Percentiles rank a stretch among this genome's conserved stretches.
These are phyloP conservation scores for Polypterus bichir DNA, from an alignment of 2,113 vertebrate genomes.

Conservation along the genomic window DNA sequence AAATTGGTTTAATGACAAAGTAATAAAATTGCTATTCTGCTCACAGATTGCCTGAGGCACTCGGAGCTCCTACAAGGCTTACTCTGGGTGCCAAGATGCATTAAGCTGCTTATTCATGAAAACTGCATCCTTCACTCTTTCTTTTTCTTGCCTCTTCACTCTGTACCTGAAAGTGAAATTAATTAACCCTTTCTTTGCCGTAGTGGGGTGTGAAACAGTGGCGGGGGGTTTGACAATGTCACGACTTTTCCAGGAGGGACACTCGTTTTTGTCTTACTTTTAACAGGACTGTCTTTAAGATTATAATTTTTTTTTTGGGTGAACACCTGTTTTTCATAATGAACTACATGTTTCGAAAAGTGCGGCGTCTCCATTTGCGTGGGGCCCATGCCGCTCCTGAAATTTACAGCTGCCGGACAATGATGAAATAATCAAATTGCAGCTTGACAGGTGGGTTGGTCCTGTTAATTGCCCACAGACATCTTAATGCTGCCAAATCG, in stretches of 20 bases:
- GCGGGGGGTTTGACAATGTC: too few relatives aligned
- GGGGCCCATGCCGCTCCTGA: constrained; percentile 33
- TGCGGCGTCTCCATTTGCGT: constrained; percentile 39
- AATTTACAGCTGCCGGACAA: constrained; percentile 53
- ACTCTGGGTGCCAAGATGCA: constrained; percentile 90
- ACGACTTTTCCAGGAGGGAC: too few relatives aligned
- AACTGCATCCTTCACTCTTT: constrained; percentile 75
- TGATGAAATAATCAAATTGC: constrained; percentile 56
- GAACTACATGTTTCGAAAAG: constrained; percentile 46
- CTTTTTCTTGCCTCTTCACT: constrained; percentile 63
- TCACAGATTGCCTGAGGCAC: constrained; percentile 98
- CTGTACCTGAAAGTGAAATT: constrained; percentile 62
- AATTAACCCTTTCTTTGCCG: constrained; percentile 57
- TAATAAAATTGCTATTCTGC: constrained; percentile 99
- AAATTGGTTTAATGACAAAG: constrained; percentile 99
- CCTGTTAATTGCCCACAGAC: constrained; percentile 56
- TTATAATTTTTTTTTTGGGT: constrained; percentile 20
- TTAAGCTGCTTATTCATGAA: constrained; percentile 97
- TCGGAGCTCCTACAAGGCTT: constrained; percentile 88
- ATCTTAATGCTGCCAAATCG: constrained; percentile 43
- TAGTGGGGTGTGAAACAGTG: neutral
- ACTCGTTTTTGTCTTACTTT: too few relatives aligned
- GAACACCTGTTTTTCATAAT: constrained; percentile 60
- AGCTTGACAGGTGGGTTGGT: constrained; percentile 66
- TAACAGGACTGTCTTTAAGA: too few relatives aligned